These are phyloP conservation scores for Ptychobarbus kaznakovi DNA, from an alignment of 2,797 vertebrate species.

Conservation along the genomic window DNA sequence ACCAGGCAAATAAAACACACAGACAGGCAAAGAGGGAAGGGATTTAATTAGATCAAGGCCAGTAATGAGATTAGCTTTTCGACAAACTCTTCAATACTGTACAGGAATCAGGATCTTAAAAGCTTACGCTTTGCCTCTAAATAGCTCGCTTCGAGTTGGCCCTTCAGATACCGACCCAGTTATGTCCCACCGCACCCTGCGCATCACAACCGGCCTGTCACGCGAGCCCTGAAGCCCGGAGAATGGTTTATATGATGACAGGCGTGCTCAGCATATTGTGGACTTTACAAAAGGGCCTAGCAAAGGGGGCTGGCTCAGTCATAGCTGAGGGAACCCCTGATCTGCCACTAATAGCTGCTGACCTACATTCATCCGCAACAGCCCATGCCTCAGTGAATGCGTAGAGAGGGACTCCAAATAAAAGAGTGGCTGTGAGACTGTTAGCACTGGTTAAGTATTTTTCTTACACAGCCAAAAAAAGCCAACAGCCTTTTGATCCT, in stretches of 20 bases:
- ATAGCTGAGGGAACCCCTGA: slow-evolving; percentile 46
- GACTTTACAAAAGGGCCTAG: slow-evolving; percentile 3
- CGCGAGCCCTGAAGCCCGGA: neutral
- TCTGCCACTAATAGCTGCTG: slow-evolving; percentile 49
- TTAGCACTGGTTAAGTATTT: slow-evolving; percentile 10
- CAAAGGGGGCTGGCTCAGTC: slow-evolving; percentile 25
- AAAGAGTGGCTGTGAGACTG: slow-evolving; percentile 28
- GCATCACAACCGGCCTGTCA: neutral
- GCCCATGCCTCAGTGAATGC: slow-evolving; percentile 27
- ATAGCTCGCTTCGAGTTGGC: slow-evolving; percentile 4
- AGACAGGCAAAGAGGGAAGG: slow-evolving; percentile 33
- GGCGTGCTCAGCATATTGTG: slow-evolving; percentile 15
- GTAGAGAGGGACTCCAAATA: slow-evolving; percentile 22
- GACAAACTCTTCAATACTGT: slow-evolving; percentile 24
- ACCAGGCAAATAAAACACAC: slow-evolving; percentile 36
- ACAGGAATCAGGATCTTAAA: slow-evolving; percentile 26
- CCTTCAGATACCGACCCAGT: neutral
- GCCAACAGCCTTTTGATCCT: neutral
- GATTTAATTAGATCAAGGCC: slow-evolving; percentile 50
- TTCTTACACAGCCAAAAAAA: slow-evolving; percentile 30
- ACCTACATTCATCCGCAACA: slow-evolving; percentile 54
- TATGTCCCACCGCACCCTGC: neutral
- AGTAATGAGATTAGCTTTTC: slow-evolving; percentile 53
- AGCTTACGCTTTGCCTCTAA: neutral
- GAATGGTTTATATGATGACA: slow-evolving; percentile 17